These are phyloP conservation scores for Meriones unguiculatus DNA, from an alignment of 2,113 vertebrate species.

Conservation along the genomic window DNA sequence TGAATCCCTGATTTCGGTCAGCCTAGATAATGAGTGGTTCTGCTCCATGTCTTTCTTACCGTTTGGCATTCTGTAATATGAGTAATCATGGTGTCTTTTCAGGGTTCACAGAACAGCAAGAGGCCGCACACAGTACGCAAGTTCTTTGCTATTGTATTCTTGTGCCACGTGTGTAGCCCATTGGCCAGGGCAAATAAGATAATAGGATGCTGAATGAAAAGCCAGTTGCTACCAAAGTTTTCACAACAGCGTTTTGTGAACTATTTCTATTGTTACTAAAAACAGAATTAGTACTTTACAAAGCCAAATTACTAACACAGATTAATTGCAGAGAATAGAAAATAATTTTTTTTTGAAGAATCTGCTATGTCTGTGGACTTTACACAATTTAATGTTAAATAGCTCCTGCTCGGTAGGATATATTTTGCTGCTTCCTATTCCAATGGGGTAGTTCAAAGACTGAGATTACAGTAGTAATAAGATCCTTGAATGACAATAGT, in stretches of 20 bases:
- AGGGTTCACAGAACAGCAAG: not conserved
- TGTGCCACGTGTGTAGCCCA: not conserved
- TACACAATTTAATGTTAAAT: not conserved
- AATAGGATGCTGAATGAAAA: not conserved
- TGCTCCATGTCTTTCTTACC: not conserved
- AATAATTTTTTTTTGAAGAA: not conserved
- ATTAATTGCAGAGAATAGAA: not conserved
- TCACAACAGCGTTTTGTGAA: not conserved
- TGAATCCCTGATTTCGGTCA: not conserved
- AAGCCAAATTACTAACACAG: not conserved
- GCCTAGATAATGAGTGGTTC: not conserved
- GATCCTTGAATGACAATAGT: not conserved
- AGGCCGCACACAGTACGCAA: not conserved
- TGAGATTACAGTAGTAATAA: not conserved
- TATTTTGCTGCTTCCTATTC: not conserved
- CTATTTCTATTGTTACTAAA: not conserved
- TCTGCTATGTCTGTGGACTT: not conserved
- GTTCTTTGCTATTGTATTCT: not conserved
- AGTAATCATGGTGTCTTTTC: not conserved
- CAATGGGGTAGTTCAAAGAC: not conserved
- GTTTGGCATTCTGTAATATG: not conserved
- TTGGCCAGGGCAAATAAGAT: not conserved
- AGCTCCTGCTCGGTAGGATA: not conserved
- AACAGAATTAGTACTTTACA: not conserved
- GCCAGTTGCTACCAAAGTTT: not conserved